Conservation (phyloP, 2,113 vertebrate species). For the Nesogale talazaci region DNA sequence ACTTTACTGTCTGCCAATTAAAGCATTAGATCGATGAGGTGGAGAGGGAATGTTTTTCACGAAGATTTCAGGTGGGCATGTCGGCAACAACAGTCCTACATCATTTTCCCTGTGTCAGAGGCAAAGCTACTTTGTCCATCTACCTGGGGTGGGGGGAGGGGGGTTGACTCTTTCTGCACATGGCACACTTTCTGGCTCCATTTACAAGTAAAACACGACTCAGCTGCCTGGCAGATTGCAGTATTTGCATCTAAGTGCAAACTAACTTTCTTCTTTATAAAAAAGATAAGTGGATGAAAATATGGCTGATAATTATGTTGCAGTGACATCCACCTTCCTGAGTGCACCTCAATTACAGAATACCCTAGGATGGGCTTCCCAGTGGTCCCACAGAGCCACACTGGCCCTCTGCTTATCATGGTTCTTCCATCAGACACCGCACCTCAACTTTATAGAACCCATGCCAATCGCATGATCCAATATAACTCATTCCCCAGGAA, state of each 20-base stretch:
- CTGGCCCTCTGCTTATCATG: constrained; percentile 1
- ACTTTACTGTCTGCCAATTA: constrained; percentile 86
- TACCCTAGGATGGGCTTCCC: background rate
- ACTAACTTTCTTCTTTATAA: background rate
- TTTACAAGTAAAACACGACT: constrained; percentile 65
- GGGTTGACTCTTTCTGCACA: constrained; percentile 37
- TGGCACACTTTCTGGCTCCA: background rate
- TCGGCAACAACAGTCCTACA: constrained; percentile 64
- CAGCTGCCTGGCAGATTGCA: background rate
- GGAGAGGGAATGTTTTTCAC: constrained; percentile 75
- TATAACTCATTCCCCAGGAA: constrained; percentile 72
- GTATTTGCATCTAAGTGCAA: constrained; percentile 11
- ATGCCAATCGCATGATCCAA: constrained; percentile 59
- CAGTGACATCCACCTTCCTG: background rate
- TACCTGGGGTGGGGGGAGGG: background rate
- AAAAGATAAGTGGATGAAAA: background rate
- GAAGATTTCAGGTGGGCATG: constrained; percentile 77
- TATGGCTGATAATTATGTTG: background rate
- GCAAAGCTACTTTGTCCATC: constrained; percentile 51
- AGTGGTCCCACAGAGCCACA: background rate
- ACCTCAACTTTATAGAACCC: constrained; percentile 2
- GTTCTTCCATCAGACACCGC: constrained; percentile 39
- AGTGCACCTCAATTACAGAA: constrained; percentile 3
- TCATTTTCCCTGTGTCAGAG: constrained; percentile 63
- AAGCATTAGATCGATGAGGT: constrained; percentile 85